A percentile compares a stretch with the other conserved stretches of the same genome.
Evolutionary conservation across 2,113 vertebrate species (phyloP).

Genomic region (Macrotus californicus): DNA sequence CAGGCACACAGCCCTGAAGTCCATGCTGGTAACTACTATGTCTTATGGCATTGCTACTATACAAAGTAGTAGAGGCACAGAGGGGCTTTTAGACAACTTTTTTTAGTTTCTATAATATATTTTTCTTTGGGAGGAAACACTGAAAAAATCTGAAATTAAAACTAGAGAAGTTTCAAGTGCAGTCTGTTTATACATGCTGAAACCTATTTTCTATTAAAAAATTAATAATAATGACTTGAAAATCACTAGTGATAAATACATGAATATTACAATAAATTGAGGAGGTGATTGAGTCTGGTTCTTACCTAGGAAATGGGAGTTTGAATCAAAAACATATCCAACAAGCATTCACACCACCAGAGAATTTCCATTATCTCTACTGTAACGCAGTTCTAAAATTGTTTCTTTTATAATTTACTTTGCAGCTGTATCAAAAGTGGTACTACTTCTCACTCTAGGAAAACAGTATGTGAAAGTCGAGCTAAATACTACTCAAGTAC

Average conservation of each 20-base stretch:
- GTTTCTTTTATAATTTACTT: slow-evolving; percentile 46
- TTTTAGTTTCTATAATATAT: not conserved
- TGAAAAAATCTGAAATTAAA: slow-evolving; percentile 32
- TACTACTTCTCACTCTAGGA: slow-evolving; percentile 14
- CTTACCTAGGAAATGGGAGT: slow-evolving; percentile 25
- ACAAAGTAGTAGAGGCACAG: not conserved
- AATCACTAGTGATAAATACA: slow-evolving; percentile 31
- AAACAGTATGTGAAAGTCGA: slow-evolving; percentile 24
- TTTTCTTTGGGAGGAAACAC: not conserved
- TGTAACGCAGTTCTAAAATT: slow-evolving; percentile 35
- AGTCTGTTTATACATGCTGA: slow-evolving; percentile 1
- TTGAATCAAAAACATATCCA: slow-evolving; percentile 38
- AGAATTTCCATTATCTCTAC: slow-evolving; percentile 45
- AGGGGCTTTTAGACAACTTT: not conserved
- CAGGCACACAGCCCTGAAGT: not conserved
- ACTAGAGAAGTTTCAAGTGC: not conserved
- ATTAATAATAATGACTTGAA: slow-evolving; percentile 26
- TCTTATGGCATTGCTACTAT: not conserved
- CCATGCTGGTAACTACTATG: not conserved
- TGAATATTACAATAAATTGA: slow-evolving; percentile 40
- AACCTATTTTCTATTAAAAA: not conserved
- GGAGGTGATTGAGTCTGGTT: not conserved
- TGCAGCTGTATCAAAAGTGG: slow-evolving; percentile 32
- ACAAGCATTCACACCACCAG: not conserved
- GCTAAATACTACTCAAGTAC: slow-evolving; percentile 23